Evolutionary conservation across 2,888 invertebrate species (phyloP).

Genomic region (Athalia circularis): DNA sequence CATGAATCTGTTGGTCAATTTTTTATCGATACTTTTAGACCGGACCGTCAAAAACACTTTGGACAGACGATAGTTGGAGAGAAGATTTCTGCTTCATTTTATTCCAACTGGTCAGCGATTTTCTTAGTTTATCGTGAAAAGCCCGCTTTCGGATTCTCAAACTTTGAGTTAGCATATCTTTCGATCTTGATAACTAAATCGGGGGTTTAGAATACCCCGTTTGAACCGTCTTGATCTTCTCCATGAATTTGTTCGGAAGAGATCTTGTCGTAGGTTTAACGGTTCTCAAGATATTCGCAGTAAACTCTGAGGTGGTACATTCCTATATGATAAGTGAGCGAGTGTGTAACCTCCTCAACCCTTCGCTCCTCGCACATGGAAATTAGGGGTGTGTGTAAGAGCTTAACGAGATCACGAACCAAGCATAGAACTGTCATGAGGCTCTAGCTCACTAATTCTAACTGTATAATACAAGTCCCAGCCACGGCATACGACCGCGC

Average conservation of each 20-base stretch:
- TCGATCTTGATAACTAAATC: background rate
- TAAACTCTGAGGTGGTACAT: background rate
- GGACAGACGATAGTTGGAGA: too few relatives aligned
- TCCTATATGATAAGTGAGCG: too few relatives aligned
- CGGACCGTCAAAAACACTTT: too few relatives aligned
- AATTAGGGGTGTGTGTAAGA: constrained; percentile 1
- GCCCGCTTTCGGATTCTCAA: too few relatives aligned
- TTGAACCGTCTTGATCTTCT: background rate
- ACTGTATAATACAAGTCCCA: constrained; percentile 43
- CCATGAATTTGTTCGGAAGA: background rate
- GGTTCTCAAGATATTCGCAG: constrained; percentile 20
- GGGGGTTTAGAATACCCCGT: background rate
- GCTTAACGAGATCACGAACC: constrained; percentile 41
- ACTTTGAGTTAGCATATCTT: background rate
- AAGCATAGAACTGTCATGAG: constrained; percentile 35
- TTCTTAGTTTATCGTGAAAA: too few relatives aligned
- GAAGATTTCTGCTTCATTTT: too few relatives aligned
- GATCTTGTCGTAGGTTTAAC: background rate
- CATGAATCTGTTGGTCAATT: too few relatives aligned
- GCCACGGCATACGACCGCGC: constrained; percentile 19
- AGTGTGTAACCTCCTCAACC: background rate
- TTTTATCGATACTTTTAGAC: too few relatives aligned
- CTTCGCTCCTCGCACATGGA: background rate
- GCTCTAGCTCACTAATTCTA: constrained; percentile 43
- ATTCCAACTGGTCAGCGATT: too few relatives aligned